Base-by-base conservation (phyloP, 2,113 vertebrate genomes). In the Nicator chloris region DNA sequence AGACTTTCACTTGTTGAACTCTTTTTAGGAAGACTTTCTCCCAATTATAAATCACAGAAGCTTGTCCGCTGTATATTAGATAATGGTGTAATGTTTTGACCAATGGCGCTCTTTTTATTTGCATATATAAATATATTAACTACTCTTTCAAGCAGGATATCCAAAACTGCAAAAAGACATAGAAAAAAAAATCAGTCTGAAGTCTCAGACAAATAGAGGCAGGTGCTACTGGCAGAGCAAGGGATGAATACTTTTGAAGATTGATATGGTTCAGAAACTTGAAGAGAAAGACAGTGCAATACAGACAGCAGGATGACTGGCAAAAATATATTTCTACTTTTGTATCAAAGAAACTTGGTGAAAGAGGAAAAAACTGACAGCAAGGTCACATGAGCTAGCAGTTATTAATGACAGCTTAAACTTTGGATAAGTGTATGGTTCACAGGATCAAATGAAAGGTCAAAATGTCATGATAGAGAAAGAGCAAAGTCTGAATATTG, bases 31-130 rank as follows among this genome's bases (percentile, higher is more conserved):
- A 49, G 14, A 14, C 15, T 40, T 63, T 49, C 50, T 65, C 7
- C 4, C 1, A 11, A 0, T 76, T 72, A 21, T 6, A 82, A 72
- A 11, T 72, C n/a, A 69, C 0, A 2, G 16, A 44, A 86, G 15
- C 3, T 81, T 83, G 75, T 65, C 13, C 16, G 28, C 19, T 70
- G 27, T 40, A n/a, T 45, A 11, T 73, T 53, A 89, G 19, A 24
- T 83, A 49, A 81, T 15, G 10, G 2, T 54, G 3, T 76, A 50
- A 60, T 26, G 6, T 49, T 56, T 54, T 56, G 45, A 35, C 4
- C 21, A 68, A 47, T 84, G 24, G 30, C 44, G 39, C 3, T 18
- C 2, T 30, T 8, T 45, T 78, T 15, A 71, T 82, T 91, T 42
- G 5, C 19, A n/a, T 65, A 13, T 20, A 53, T 49, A 69, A 56